Evolutionary conservation across 2,888 invertebrate species (phyloP), one percentile per base, ranked within the genome.

Genomic region (Xylota segnis): DNA sequence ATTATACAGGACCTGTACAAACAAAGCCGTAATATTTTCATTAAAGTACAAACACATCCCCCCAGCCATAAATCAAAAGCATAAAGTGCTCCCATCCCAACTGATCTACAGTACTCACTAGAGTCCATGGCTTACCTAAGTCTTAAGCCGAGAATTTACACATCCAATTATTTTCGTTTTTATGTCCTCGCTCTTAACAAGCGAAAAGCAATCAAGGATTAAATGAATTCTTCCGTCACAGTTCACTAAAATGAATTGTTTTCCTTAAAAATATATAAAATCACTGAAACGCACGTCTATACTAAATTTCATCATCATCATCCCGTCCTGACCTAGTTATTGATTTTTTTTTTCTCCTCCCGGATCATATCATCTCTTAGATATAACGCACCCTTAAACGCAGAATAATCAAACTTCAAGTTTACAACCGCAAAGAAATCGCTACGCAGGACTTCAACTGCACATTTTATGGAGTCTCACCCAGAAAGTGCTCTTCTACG

Each of bases 271-370:
- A 16, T 14, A 37, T 10, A 32, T 45, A 18, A 65, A 63, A 78
- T 43, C 37, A 32, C 50, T 40, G 52, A 58, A 72, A 59, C 32
- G 34, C 16, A 37, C 23, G 12, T 54, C 40, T 9, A n/a, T 23
- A 58, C 16, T 50, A 66, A 50, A 56, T 74, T 14, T 14, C 10
- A 54, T 40, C 34, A 47, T 59, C 45, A 71, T 58, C 63, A 12
- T 43, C 12, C 29, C 70, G 29, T 82, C 71, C 84, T 84, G 84
- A 84, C 84, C 84, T 79, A 84, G 58, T 79, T 81, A 84, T 79
- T 59, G 84, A 81, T 84, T 79, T 79, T 81, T 79, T 32, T 23
- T 27, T 50, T 54, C 34, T 45, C 16, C 47, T 32, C 43, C 16
- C 40, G 23, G 9, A 45, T n/a, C n/a, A n/a, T 23, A 9, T 40